Conservation (phyloP, 2,888 invertebrate genomes). For the Apotomis capreana region DNA sequence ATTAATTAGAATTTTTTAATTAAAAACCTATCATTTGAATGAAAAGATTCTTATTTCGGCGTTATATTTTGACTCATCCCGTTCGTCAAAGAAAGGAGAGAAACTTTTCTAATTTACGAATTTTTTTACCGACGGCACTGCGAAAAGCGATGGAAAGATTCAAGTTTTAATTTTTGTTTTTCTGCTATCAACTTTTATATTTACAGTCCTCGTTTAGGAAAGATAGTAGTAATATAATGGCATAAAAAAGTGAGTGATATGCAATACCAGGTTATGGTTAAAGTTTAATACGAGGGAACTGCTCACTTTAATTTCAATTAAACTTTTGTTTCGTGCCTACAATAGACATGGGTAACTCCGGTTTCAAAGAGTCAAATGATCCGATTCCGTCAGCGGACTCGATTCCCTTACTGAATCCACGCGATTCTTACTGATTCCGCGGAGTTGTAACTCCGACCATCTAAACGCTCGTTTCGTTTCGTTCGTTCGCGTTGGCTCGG, state of each 20-base stretch:
- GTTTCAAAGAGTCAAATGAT: too few relatives aligned
- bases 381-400: too few relatives aligned
- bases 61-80: constrained; percentile 57
- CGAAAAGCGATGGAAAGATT: constrained; percentile 72
- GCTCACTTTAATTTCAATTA: background rate
- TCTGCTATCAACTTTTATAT: constrained; percentile 68
- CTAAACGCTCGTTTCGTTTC: too few relatives aligned
- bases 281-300: background rate
- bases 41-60: constrained; percentile 49
- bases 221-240: background rate
- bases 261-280: background rate
- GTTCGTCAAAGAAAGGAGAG: constrained; percentile 63
- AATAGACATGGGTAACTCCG: too few relatives aligned
- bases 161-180: constrained; percentile 75
- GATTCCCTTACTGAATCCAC: too few relatives aligned
- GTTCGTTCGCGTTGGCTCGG: too few relatives aligned
- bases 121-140: constrained; percentile 67
- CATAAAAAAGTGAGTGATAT: background rate
- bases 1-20: constrained; percentile 31
- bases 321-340: background rate
- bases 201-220: constrained; percentile 56
- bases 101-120: constrained; percentile 79
- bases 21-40: constrained; percentile 43
- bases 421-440: too few relatives aligned
- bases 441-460: too few relatives aligned